A percentile compares a stretch with the other conserved stretches of the same genome.
These are phyloP conservation scores for Eciton burchellii DNA, from an alignment of 1,140 invertebrate genomes.

Conservation along the genomic window DNA sequence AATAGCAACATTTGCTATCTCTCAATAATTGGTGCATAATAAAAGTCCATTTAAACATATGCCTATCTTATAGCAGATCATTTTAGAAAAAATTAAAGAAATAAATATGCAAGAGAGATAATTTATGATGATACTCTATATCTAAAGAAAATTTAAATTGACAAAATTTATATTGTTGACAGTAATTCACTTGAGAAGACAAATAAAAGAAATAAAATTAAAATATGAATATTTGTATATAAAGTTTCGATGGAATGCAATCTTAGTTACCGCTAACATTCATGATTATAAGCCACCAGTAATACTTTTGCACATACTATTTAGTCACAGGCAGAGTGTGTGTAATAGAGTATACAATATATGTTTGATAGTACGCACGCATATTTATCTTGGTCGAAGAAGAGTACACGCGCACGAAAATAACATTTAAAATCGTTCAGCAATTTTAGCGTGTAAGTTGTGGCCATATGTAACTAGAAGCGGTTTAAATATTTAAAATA, in stretches of 20 bases:
- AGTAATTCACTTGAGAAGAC: neutral
- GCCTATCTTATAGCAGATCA: neutral
- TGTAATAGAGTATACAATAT: neutral
- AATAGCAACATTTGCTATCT: conserved; percentile 5
- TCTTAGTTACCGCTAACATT: conserved; percentile 31
- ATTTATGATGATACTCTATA: neutral
- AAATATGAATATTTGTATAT: neutral
- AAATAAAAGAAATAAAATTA: neutral
- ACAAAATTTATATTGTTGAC: neutral
- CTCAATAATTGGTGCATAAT: conserved; percentile 20
- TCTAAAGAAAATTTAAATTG: conserved; percentile 20
- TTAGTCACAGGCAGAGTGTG: conserved; percentile 12
- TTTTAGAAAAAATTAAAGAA: conserved; percentile 15
- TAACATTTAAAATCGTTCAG: neutral
- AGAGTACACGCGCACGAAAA: neutral
- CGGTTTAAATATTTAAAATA: conserved; percentile 40
- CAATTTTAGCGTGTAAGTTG: neutral
- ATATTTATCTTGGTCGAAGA: conserved; percentile 18
- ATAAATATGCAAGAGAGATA: conserved; percentile 1
- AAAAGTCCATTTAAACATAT: neutral
- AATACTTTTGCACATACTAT: conserved; percentile 25
- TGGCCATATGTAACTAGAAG: neutral
- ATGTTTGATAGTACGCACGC: neutral
- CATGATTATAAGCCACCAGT: conserved; percentile 40
- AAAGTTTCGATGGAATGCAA: conserved; percentile 47